Conservation (phyloP, 37 sponge, comb jelly and placozoan genomes). For the Bolinopsis microptera region DNA sequence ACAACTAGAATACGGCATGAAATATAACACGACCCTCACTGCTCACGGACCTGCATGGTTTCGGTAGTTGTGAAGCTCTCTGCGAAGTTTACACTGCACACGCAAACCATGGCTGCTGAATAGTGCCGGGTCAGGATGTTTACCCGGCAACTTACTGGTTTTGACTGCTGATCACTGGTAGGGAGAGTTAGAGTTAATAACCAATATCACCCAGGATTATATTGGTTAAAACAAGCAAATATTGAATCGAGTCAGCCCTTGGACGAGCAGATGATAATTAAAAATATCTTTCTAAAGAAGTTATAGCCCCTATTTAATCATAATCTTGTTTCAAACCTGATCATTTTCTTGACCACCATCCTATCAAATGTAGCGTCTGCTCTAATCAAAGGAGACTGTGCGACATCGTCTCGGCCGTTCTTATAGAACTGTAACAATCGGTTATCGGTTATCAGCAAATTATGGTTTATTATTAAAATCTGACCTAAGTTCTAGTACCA, state of each 20-base stretch:
- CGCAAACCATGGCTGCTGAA: slow-evolving; percentile 62
- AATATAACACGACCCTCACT: no score
- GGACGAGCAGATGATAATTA: no score
- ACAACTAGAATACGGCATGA: no score
- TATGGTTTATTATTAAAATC: neutral
- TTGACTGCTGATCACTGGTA: slow-evolving; percentile 57
- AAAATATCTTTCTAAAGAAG: no score
- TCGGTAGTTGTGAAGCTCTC: slow-evolving; percentile 47
- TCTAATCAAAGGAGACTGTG: slow-evolving; percentile 52
- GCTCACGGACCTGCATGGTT: slow-evolving; percentile 13
- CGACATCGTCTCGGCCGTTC: slow-evolving; percentile 58
- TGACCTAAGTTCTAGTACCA: neutral
- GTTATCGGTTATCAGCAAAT: no score
- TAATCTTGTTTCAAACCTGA: neutral
- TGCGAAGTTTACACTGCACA: slow-evolving; percentile 54
- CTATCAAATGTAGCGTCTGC: slow-evolving; percentile 62
- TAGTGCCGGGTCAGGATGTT: slow-evolving; percentile 66
- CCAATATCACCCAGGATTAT: neutral
- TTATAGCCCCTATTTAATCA: no score
- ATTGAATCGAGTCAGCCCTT: no score
- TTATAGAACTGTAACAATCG: slow-evolving; percentile 46
- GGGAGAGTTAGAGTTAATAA: neutral
- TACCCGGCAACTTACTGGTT: slow-evolving; percentile 38
- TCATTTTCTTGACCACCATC: slow-evolving; percentile 66
- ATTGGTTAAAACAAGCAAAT: neutral